Percentiles rank a stretch among this genome's conserved stretches.
Evolutionary conservation across 2,113 vertebrate genomes (phyloP).

Genomic region (Furnarius figulus): DNA sequence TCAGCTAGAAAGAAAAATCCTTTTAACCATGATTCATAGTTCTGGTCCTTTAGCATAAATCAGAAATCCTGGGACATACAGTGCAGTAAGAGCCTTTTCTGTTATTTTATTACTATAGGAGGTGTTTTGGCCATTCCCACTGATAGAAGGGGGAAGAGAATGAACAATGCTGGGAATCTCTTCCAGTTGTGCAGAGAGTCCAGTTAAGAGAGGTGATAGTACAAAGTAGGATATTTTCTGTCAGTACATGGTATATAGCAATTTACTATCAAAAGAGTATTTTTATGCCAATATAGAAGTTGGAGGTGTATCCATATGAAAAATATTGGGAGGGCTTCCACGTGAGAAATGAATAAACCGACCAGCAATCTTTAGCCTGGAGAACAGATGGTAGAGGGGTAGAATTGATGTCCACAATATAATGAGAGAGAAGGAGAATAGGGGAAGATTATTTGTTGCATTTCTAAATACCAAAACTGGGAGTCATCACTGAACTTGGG

Average conservation of each 20-base stretch:
- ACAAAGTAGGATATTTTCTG: neutral
- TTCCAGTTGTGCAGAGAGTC: neutral
- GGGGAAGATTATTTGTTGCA: neutral
- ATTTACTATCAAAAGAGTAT: neutral
- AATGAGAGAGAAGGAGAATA: neutral
- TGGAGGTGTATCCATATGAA: neutral
- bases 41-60: neutral
- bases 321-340: neutral
- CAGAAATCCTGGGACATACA: neutral
- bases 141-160: neutral
- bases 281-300: neutral
- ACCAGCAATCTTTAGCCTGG: neutral
- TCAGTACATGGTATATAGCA: neutral
- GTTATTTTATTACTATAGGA: neutral
- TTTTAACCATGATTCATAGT: neutral
- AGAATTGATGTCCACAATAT: accelerated
- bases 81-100: neutral
- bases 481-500: neutral
- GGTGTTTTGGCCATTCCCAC: neutral
- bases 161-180: neutral
- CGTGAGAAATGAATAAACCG: neutral
- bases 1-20: neutral
- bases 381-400: neutral
- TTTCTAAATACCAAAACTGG: neutral
- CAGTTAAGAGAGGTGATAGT: neutral